These are phyloP conservation scores for Hypocryptadius cinnamomeus DNA, from an alignment of 2,113 vertebrate species.

Conservation along the genomic window DNA sequence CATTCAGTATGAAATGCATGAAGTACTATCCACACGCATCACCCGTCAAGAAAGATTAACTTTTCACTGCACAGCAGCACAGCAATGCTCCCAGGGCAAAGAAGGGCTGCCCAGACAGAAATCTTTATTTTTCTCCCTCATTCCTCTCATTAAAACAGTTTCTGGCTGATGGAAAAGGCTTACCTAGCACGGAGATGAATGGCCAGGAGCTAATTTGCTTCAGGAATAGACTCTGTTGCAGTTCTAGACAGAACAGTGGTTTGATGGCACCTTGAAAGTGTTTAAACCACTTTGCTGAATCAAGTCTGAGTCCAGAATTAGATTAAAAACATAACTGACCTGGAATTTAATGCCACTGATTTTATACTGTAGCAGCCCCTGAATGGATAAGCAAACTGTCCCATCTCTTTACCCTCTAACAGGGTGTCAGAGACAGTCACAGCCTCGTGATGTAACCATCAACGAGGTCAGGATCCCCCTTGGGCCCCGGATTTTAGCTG, in stretches of 20 bases:
- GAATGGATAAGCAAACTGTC: background rate
- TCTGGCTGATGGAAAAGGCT: background rate
- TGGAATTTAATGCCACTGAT: background rate
- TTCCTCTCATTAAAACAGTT: constrained; percentile 15
- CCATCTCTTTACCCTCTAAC: background rate
- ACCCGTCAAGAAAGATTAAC: constrained; percentile 52
- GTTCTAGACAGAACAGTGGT: background rate
- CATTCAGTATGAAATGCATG: constrained; percentile 34
- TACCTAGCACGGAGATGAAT: background rate
- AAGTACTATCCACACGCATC: constrained; percentile 27
- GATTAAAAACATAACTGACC: background rate
- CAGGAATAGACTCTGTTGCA: background rate
- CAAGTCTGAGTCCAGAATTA: background rate
- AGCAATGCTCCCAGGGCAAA: constrained; percentile 35
- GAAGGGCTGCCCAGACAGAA: background rate
- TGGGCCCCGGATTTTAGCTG: background rate
- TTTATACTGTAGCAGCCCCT: background rate
- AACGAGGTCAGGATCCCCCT: background rate
- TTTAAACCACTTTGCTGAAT: background rate
- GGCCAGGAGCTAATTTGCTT: constrained; percentile 3
- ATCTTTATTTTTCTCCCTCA: background rate
- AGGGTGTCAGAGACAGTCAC: background rate
- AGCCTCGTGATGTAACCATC: background rate
- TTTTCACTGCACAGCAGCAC: constrained; percentile 45
- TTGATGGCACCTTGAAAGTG: background rate